Percentiles rank a stretch among this genome's conserved stretches.
Conservation (phyloP, 1,140 invertebrate genomes). For the Pseudomyrmex concolor region DNA sequence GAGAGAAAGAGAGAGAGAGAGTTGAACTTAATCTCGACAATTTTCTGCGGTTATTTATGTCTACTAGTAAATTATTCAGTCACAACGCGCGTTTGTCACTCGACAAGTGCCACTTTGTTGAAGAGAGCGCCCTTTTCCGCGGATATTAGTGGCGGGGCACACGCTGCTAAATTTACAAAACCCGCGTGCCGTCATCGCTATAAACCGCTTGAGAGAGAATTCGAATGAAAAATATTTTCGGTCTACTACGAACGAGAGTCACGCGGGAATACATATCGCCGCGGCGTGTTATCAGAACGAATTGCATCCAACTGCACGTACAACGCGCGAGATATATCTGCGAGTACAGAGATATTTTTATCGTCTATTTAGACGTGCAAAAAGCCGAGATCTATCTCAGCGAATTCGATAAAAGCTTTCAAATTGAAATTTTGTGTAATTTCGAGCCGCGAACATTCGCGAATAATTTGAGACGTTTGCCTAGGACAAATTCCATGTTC, state of each 20-base stretch:
- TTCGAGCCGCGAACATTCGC: too few relatives aligned
- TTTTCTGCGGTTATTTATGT: neutral
- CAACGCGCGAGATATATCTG: neutral
- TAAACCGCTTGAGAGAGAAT: conserved; percentile 58
- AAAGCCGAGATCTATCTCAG: neutral
- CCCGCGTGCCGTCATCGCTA: conserved; percentile 71
- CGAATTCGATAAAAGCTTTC: too few relatives aligned
- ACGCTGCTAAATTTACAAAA: conserved; percentile 71
- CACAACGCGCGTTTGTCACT: conserved; percentile 6
- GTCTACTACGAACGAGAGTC: conserved; percentile 21
- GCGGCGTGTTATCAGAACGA: conserved; percentile 26
- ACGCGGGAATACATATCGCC: conserved; percentile 2
- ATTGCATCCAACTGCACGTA: neutral
- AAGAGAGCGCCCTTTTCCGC: conserved; percentile 50
- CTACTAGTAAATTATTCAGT: conserved; percentile 34
- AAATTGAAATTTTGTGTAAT: too few relatives aligned
- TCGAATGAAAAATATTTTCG: conserved; percentile 63
- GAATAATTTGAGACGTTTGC: too few relatives aligned
- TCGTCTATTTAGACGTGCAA: neutral
- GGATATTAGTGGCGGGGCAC: conserved; percentile 53
- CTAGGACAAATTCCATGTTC: too few relatives aligned
- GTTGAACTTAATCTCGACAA: neutral
- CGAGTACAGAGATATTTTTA: neutral
- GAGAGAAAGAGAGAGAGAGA: too few relatives aligned
- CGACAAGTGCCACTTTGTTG: conserved; percentile 2